Evolutionary conservation across 2,113 vertebrate genomes (phyloP), one percentile per base, ranked within the genome.

Genomic region (Corythornis madagascariensis): DNA sequence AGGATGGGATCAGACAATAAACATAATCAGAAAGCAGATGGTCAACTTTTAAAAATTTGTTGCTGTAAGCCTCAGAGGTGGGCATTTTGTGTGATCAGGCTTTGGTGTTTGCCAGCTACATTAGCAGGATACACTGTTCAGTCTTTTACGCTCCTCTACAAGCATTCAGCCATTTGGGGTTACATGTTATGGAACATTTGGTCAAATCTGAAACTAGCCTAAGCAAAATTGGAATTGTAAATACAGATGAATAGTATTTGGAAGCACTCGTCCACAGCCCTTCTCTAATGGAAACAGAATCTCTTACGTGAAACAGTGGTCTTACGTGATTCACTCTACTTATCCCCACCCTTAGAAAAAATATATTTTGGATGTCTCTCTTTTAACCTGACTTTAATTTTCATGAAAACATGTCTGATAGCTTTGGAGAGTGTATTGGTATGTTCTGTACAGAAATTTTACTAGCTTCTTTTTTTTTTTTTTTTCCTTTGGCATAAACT

Each of bases 301-400:
- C 47, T 53, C 43, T 86, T 94, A 81, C 1, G 1, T 90, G 53
- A 72, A 90, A 60, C 28, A 83, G 73, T 77, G 90, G 35, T 86
- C 61, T 91, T 93, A 90, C 0, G 1, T 91, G 86, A 90, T 67
- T 95, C 88, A 60, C 52, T 47, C 66, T 63, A 87, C 85, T 91
- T 71, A 71, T 83, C 88, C 45, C 47, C 79, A 92, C 73, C 69
- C 93, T 60, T 78, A 94, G 77, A 64, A 88, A 91, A 94, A 95
- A 81, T 67, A 77, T 64, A 77, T 94, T 88, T 95, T 95, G 94
- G 90, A 93, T 84, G 90, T 35, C 77, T 95, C 26, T 83, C 65
- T 81, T 66, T 91, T 92, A 95, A 95, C 92, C 93, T 94, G 88
- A 88, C 86, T 95, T 86, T 52, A 94, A 83, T 95, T 93, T 95